Conservation (phyloP, 64 coral and sea anemone genomes). For the Hydrozoanthus tunicans region DNA sequence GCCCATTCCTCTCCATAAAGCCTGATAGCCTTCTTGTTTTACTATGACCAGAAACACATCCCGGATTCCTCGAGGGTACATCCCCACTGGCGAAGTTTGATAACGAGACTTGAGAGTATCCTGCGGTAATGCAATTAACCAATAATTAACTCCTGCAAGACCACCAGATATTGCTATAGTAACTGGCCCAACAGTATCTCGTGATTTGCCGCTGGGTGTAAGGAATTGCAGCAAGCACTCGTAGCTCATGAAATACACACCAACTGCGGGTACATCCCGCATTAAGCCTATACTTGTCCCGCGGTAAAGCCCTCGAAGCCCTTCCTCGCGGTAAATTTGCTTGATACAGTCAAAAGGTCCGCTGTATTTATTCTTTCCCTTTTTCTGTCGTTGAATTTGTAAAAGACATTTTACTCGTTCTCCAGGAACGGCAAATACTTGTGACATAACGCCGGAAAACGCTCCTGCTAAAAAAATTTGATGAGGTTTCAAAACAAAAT, state of each 20-base stretch:
- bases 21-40: slow-evolving; percentile 36
- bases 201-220: slow-evolving; percentile 41
- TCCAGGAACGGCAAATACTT: slow-evolving; percentile 53
- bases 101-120: slow-evolving; percentile 69
- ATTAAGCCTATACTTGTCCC: slow-evolving; percentile 58
- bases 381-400: slow-evolving; percentile 67
- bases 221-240: slow-evolving; percentile 48
- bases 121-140: slow-evolving; percentile 58
- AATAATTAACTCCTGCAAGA: slow-evolving; percentile 54
- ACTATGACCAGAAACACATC: slow-evolving; percentile 57
- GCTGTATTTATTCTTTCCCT: slow-evolving; percentile 50
- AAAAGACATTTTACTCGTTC: slow-evolving; percentile 78
- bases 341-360: slow-evolving; percentile 47
- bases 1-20: slow-evolving; percentile 59
- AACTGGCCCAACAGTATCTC: slow-evolving; percentile 58
- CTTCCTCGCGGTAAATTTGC: slow-evolving; percentile 54
- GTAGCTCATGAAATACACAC: slow-evolving; percentile 71
- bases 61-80: slow-evolving; percentile 59
- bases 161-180: slow-evolving; percentile 61
- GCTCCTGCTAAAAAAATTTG: slow-evolving; percentile 71
- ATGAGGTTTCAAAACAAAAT: slow-evolving; percentile 3
- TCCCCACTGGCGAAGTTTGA: slow-evolving; percentile 61
- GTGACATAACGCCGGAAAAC: slow-evolving; percentile 57
- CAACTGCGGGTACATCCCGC: slow-evolving; percentile 61
- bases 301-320: slow-evolving; percentile 66